Percentiles rank a stretch among this genome's conserved stretches.
phyloP scores from a whole-genome alignment of 2,113 vertebrate genomes.

The Orientallactaga bullata region DNA sequence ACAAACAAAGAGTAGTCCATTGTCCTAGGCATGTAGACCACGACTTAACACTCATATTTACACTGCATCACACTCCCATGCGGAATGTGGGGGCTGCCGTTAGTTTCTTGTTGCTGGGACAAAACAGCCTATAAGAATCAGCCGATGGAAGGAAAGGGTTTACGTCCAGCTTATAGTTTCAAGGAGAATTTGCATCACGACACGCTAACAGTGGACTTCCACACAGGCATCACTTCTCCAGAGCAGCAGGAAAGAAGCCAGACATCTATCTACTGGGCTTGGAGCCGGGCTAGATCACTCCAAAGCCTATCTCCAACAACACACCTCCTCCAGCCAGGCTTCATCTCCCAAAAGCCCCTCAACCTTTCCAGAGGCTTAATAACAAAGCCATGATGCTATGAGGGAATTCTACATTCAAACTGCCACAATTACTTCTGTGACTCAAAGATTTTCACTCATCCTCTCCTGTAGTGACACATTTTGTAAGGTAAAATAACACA shows the following conservation, averaged over 20 bases:
- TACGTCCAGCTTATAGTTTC: not conserved
- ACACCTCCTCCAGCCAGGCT: not conserved
- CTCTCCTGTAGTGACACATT: not conserved
- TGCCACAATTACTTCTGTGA: not conserved
- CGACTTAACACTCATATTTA: not conserved
- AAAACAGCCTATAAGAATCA: not conserved
- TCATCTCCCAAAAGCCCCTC: not conserved
- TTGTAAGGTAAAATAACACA: not conserved
- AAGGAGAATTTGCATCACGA: not conserved
- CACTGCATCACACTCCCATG: not conserved
- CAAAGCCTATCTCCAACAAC: not conserved
- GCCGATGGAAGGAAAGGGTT: not conserved
- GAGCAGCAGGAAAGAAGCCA: too few species aligned
- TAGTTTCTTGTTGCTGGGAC: not conserved
- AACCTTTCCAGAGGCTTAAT: too few species aligned
- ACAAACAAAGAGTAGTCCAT: not conserved
- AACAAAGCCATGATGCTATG: not conserved
- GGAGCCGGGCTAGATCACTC: too few species aligned
- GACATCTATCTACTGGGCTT: too few species aligned
- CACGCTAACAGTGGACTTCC: too few species aligned
- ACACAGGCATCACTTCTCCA: too few species aligned
- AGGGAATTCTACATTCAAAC: not conserved
- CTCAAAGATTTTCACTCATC: not conserved
- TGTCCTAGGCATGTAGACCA: accelerated
- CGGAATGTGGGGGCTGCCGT: not conserved